A percentile compares a stretch with the other conserved stretches of the same genome.
Evolutionary conservation across 2,888 invertebrate genomes (phyloP).

Genomic region (Pachydiplax longipennis): DNA sequence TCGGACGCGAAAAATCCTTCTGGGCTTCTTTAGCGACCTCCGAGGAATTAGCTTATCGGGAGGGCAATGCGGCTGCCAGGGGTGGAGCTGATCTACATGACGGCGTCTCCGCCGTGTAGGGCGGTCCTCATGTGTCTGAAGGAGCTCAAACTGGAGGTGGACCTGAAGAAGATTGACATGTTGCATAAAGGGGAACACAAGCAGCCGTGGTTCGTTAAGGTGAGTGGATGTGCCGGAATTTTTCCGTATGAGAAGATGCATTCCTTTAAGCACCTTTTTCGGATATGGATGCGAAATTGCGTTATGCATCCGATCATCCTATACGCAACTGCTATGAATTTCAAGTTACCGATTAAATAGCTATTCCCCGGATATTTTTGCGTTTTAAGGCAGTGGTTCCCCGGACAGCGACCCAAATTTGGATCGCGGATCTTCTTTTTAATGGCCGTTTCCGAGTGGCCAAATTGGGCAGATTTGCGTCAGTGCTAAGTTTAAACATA

Average conservation of each 20-base stretch:
- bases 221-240: constrained; percentile 8
- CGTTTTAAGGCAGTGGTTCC: no score
- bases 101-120: constrained; percentile 54
- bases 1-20: neutral
- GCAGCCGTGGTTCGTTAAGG: constrained; percentile 52
- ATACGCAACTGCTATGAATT: no score
- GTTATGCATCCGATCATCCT: no score
- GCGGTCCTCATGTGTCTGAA: constrained; percentile 55
- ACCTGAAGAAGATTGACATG: constrained; percentile 54
- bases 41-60: neutral
- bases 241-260: neutral
- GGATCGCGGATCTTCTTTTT: no score
- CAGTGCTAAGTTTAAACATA: no score
- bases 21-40: neutral
- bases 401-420: no score
- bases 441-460: no score
- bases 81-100: constrained; percentile 50
- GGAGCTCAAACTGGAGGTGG: constrained; percentile 54
- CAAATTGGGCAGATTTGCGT: no score
- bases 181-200: constrained; percentile 52
- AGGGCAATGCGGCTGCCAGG: neutral
- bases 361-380: no score
- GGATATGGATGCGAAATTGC: no score
- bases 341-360: no score
- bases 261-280: no score